Conservation (phyloP, 2,888 invertebrate species). For the Campaea margaritaria region DNA sequence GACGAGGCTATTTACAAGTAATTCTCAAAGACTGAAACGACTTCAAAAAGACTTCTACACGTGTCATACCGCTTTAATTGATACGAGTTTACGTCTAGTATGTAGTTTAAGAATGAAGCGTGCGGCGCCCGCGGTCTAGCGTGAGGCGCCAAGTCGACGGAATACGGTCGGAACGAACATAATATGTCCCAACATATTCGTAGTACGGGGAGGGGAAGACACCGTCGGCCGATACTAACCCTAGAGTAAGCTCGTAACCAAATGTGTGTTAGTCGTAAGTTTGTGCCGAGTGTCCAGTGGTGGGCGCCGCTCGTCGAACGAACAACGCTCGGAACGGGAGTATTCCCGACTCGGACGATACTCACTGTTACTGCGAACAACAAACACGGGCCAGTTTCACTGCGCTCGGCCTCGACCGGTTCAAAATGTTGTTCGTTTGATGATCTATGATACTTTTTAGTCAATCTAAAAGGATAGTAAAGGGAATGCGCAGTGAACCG, state of each 20-base stretch:
- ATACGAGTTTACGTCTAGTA: slow-evolving; percentile 11
- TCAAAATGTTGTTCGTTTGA: no score
- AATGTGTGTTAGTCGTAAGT: slow-evolving; percentile 27
- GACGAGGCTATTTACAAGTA: slow-evolving; percentile 21
- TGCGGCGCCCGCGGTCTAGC: no score
- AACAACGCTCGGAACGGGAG: no score
- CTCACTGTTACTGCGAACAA: no score
- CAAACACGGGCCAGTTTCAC: no score
- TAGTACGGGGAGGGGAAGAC: slow-evolving; percentile 6
- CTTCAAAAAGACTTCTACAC: slow-evolving; percentile 1
- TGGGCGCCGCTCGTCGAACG: slow-evolving; percentile 2
- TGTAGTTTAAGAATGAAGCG: background rate
- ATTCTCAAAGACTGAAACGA: slow-evolving; percentile 23
- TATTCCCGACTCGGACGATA: no score
- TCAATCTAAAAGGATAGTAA: background rate
- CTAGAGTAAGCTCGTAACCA: slow-evolving; percentile 30
- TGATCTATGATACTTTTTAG: no score
- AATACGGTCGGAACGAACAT: background rate
- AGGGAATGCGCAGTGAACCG: background rate
- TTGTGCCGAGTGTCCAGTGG: no score
- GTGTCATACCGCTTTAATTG: no score
- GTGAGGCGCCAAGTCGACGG: no score
- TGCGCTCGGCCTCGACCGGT: no score
- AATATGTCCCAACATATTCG: background rate
- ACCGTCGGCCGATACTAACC: slow-evolving; percentile 4